phyloP scores from a whole-genome alignment of 2,113 vertebrate species.

The Anarhynchus alexandrinus region DNA sequence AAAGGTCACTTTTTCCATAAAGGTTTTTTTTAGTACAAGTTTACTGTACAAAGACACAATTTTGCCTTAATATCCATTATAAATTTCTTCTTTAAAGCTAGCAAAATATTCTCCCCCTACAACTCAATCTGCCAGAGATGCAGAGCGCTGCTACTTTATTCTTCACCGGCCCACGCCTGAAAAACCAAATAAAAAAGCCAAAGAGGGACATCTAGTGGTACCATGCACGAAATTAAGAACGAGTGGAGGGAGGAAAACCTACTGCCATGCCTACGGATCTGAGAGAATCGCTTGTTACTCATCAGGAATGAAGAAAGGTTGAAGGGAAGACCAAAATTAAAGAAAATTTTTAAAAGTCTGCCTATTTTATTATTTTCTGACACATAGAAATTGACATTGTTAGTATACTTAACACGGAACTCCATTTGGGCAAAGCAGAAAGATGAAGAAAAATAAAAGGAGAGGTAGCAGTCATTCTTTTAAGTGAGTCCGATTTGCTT shows the following conservation, averaged over 20 bases:
- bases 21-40: not conserved
- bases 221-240: not conserved
- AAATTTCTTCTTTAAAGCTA: conserved; percentile 1
- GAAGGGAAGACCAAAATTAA: not conserved
- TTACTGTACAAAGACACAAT: not conserved
- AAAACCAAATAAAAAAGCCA: conserved; percentile 70
- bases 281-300: not conserved
- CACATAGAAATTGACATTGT: not conserved
- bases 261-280: not conserved
- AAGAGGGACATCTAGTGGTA: conserved; percentile 80
- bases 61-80: not conserved
- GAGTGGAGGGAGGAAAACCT: not conserved
- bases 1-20: conserved; percentile 14
- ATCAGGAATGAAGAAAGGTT: not conserved
- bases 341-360: not conserved
- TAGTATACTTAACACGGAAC: not conserved
- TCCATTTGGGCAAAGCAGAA: not conserved
- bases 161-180: not conserved
- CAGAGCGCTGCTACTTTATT: not conserved
- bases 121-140: not conserved
- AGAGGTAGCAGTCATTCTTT: not conserved
- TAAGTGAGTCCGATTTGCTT: not conserved
- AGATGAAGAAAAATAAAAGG: not conserved
- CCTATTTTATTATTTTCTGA: not conserved
- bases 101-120: not conserved